These are phyloP conservation scores for Spheniscus humboldti DNA, from an alignment of 2,797 vertebrate genomes.

Conservation along the genomic window DNA sequence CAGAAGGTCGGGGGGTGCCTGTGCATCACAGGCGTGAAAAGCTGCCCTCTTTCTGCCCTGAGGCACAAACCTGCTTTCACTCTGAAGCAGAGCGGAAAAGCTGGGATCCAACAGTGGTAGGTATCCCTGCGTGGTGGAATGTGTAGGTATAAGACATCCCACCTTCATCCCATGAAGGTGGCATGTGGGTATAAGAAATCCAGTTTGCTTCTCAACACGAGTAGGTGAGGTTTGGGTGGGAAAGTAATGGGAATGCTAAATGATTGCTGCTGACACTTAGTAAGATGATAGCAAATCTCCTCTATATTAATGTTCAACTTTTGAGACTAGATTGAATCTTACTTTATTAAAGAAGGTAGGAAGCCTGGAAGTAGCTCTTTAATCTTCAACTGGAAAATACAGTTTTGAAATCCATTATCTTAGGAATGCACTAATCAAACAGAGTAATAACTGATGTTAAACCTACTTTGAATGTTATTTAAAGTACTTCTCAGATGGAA, in stretches of 20 bases:
- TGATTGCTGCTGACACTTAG: slow-evolving; percentile 61
- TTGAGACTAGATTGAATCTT: slow-evolving; percentile 60
- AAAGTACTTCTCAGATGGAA: slow-evolving; percentile 58
- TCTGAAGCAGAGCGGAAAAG: slow-evolving; percentile 10
- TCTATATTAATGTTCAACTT: slow-evolving; percentile 68
- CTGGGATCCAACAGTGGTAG: not conserved
- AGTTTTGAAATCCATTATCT: slow-evolving; percentile 69
- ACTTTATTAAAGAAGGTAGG: slow-evolving; percentile 67
- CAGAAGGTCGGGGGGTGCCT: not conserved
- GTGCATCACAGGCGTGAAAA: not conserved
- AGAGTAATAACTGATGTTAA: slow-evolving; percentile 68
- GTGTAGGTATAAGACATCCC: not conserved
- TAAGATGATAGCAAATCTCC: slow-evolving; percentile 60
- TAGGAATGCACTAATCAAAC: slow-evolving; percentile 67
- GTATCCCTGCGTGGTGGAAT: not conserved
- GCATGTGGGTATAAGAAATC: not conserved
- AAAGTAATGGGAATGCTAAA: slow-evolving; percentile 65
- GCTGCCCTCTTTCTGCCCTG: not conserved
- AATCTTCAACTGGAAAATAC: slow-evolving; percentile 73
- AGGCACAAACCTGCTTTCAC: slow-evolving; percentile 23
- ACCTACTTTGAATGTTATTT: slow-evolving; percentile 63
- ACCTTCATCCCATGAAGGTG: not conserved
- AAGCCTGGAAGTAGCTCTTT: slow-evolving; percentile 69
- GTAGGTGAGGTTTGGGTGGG: slow-evolving; percentile 53
- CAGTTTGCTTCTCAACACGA: slow-evolving; percentile 10